A percentile compares a stretch with the other conserved stretches of the same genome.
phyloP scores from a whole-genome alignment of 2,797 vertebrate genomes.

The Erethizon dorsatum region DNA sequence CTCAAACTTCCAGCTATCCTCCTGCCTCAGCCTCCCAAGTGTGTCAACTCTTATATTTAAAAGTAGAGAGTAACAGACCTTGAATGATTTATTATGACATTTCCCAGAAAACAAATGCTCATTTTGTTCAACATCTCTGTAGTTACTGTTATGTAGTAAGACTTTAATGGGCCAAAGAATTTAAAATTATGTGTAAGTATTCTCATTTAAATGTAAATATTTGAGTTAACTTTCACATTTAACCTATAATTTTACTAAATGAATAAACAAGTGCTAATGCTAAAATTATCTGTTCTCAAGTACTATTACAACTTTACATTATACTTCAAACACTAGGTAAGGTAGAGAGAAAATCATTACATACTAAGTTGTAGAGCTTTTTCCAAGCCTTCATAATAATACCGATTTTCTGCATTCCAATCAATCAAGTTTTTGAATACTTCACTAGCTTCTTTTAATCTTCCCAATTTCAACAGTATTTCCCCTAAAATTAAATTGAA shows the following conservation, averaged over 20 bases:
- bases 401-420: constrained; percentile 92
- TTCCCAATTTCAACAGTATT: constrained; percentile 91
- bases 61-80: constrained; percentile 5
- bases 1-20: no score
- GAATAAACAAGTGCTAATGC: constrained; percentile 44
- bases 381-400: constrained; percentile 92
- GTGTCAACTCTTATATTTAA: constrained; percentile 2
- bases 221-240: constrained; percentile 47
- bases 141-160: constrained; percentile 2
- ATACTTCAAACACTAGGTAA: constrained; percentile 58
- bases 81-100: constrained; percentile 34
- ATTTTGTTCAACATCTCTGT: constrained; percentile 31
- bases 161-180: constrained; percentile 26
- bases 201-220: constrained; percentile 64
- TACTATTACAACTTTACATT: constrained; percentile 43
- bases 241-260: constrained; percentile 60
- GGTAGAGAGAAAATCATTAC: constrained; percentile 70
- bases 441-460: constrained; percentile 90
- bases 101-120: constrained; percentile 34
- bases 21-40: no score
- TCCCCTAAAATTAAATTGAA: constrained; percentile 89
- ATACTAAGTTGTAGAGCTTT: constrained; percentile 91
- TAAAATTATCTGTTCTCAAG: constrained; percentile 56
- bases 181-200: constrained; percentile 37
- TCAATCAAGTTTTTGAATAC: constrained; percentile 90